Percentiles rank a stretch among this genome's conserved stretches.
Conservation (phyloP, 2,888 invertebrate species). For the Meliscaeva auricollis region DNA sequence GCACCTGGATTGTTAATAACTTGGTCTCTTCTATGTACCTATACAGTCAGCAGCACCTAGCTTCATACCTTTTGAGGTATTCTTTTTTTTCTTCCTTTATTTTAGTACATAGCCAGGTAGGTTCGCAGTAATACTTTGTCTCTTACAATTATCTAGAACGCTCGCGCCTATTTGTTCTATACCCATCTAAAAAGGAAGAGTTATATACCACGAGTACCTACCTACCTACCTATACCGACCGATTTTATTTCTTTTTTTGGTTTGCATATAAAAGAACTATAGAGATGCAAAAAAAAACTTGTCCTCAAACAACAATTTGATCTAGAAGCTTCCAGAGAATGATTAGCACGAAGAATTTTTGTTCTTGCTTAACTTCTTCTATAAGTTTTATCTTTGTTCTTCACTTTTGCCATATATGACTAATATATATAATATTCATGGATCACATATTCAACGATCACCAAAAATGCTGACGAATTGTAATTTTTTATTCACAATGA, state of each 20-base stretch:
- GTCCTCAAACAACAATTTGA: not conserved
- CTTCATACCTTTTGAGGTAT: not conserved
- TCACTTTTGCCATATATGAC: not conserved
- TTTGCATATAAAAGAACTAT: not conserved
- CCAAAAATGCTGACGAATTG: conserved; percentile 1
- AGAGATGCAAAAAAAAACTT: no score
- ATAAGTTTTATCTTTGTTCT: not conserved
- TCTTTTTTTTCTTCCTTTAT: conserved; percentile 25
- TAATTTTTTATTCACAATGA: not conserved
- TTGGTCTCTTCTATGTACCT: conserved; percentile 14
- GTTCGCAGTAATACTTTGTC: conserved; percentile 32
- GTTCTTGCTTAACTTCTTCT: no score
- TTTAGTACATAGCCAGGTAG: conserved; percentile 28
- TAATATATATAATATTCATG: not conserved
- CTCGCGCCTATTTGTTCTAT: conserved; percentile 40
- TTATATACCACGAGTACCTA: not conserved
- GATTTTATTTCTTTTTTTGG: not conserved
- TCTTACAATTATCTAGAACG: conserved; percentile 38
- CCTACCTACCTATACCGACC: not conserved
- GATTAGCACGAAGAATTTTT: no score
- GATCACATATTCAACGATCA: not conserved
- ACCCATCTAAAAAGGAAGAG: conserved; percentile 16
- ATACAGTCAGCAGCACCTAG: not conserved
- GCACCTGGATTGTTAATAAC: conserved; percentile 64
- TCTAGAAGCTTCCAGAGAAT: not conserved